Evolutionary conservation across 2,113 vertebrate genomes (phyloP).

Genomic region (Strix aluco): DNA sequence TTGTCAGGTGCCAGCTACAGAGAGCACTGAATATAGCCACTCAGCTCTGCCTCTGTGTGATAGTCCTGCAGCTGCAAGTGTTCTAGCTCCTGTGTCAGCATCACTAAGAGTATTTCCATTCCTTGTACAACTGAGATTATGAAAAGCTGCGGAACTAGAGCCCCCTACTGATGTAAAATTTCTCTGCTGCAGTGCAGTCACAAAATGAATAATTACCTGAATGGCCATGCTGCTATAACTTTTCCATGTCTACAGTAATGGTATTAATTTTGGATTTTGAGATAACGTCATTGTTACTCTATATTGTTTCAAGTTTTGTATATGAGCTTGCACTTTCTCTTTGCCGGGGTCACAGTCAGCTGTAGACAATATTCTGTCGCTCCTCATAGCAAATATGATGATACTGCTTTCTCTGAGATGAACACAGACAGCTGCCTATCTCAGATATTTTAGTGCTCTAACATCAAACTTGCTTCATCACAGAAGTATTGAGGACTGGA

Average conservation of each 20-base stretch:
- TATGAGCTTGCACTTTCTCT: neutral
- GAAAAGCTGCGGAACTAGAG: neutral
- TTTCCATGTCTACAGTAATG: neutral
- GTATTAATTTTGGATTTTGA: neutral
- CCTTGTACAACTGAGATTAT: neutral
- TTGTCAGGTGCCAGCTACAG: neutral
- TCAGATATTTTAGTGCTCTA: neutral
- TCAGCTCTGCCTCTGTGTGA: neutral
- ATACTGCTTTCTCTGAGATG: neutral
- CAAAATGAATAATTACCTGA: neutral
- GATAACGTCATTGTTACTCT: neutral
- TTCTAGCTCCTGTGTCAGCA: neutral
- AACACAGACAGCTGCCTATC: slow-evolving; percentile 20
- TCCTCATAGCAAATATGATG: neutral
- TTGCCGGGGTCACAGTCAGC: neutral
- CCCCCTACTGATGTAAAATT: neutral
- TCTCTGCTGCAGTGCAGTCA: neutral
- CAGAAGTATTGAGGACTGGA: neutral
- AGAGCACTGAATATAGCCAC: neutral
- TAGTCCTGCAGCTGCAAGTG: neutral
- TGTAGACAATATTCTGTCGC: neutral
- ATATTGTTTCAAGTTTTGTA: neutral
- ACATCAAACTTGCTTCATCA: neutral
- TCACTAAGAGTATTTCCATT: neutral
- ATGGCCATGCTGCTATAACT: neutral